phyloP scores from a whole-genome alignment of 2,888 invertebrate genomes.

The Allolobophora icterica region DNA sequence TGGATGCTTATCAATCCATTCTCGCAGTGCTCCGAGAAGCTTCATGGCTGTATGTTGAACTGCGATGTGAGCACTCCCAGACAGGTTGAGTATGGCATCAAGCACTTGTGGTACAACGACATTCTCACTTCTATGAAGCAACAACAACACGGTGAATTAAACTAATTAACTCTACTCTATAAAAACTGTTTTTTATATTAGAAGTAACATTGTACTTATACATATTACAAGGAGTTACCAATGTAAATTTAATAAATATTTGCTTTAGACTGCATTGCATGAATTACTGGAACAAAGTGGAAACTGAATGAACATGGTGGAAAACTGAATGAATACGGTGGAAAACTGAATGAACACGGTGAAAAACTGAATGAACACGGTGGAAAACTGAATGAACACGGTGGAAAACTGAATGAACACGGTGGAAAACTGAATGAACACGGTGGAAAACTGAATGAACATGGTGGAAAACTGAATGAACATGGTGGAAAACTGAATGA shows the following conservation, averaged over 20 bases:
- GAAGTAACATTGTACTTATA: no score
- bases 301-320: no score
- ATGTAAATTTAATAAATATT: not conserved
- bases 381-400: no score
- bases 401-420: constrained; percentile 60
- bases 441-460: no score
- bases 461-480: no score
- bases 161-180: not conserved
- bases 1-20: constrained; percentile 91
- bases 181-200: not conserved
- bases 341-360: no score
- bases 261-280: not conserved
- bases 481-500: no score
- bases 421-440: no score
- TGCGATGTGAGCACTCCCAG: constrained; percentile 78
- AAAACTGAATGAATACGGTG: constrained; percentile 62
- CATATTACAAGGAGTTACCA: no score
- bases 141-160: not conserved
- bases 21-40: constrained; percentile 86
- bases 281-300: not conserved
- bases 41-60: constrained; percentile 85
- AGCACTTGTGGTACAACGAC: constrained; percentile 79
- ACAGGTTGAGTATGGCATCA: constrained; percentile 85
- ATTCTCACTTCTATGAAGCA: constrained; percentile 39
- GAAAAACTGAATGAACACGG: constrained; percentile 61